phyloP scores from a whole-genome alignment of 2,888 invertebrate species.

The Iphiclides podalirius region DNA sequence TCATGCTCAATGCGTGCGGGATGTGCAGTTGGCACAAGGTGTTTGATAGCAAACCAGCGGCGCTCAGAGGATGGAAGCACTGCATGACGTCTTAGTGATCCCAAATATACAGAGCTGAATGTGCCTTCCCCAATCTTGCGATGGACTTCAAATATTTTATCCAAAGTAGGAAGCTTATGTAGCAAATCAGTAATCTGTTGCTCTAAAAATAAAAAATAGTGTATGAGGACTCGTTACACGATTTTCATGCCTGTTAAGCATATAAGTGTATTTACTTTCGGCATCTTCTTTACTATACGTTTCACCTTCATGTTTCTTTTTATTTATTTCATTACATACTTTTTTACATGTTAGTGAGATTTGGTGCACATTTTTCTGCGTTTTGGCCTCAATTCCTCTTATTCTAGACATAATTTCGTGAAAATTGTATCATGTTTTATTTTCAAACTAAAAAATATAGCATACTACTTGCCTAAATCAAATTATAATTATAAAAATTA shows the following conservation, averaged over 20 bases:
- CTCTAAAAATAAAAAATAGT: conserved; percentile 41
- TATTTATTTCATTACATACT: conserved; percentile 46
- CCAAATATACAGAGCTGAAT: conserved; percentile 92
- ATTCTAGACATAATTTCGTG: conserved; percentile 58
- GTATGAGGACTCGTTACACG: too few species aligned
- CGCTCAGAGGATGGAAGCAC: conserved; percentile 58
- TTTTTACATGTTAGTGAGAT: conserved; percentile 48
- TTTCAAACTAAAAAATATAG: conserved; percentile 9
- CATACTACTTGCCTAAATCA: conserved; percentile 13
- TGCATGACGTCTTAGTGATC: conserved; percentile 79
- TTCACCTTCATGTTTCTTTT: conserved; percentile 50
- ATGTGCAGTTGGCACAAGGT: conserved; percentile 92
- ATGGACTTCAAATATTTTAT: conserved; percentile 83
- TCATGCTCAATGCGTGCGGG: conserved; percentile 90
- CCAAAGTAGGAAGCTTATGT: conserved; percentile 80
- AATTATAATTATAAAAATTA: conserved; percentile 1
- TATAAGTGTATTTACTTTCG: conserved; percentile 49
- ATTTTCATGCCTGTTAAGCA: neutral
- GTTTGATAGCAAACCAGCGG: conserved; percentile 89
- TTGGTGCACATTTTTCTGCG: conserved; percentile 31
- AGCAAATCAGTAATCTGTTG: conserved; percentile 66
- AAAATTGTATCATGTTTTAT: conserved; percentile 19
- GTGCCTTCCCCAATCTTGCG: conserved; percentile 90
- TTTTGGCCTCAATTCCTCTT: conserved; percentile 61
- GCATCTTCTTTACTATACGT: conserved; percentile 51